Evolutionary conservation across 1,140 invertebrate genomes (phyloP).

Genomic region (Eurosta solidaginis): DNA sequence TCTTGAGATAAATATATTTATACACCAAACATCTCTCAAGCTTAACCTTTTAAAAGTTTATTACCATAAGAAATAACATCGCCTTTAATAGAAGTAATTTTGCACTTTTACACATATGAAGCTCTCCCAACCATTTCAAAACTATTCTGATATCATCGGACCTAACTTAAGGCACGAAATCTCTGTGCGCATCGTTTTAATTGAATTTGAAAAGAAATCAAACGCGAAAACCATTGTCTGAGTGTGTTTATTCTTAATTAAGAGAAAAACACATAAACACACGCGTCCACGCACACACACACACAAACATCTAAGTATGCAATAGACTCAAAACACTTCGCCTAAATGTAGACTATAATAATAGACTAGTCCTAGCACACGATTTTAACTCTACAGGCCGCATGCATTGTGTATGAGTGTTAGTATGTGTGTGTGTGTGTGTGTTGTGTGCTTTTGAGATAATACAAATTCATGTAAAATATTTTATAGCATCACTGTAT

Average conservation of each 20-base stretch:
- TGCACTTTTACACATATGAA: too few relatives aligned
- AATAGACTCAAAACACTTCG: background rate
- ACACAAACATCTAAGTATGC: background rate
- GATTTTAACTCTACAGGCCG: background rate
- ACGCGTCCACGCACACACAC: background rate
- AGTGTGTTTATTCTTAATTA: slow-evolving; percentile 23
- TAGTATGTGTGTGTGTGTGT: background rate
- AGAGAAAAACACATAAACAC: background rate
- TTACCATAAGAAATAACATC: too few relatives aligned
- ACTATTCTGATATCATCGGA: background rate
- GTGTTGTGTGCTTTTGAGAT: background rate
- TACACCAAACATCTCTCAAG: too few relatives aligned
- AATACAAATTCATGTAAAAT: background rate
- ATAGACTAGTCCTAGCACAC: background rate
- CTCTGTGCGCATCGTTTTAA: slow-evolving; percentile 1
- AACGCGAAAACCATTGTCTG: slow-evolving; percentile 26
- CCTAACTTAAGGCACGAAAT: background rate
- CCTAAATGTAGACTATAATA: background rate
- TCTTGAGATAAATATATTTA: too few relatives aligned
- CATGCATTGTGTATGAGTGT: background rate
- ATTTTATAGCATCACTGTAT: background rate
- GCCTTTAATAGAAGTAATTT: too few relatives aligned
- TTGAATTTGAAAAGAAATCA: slow-evolving; percentile 28
- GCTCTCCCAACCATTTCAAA: background rate
- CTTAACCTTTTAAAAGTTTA: too few relatives aligned